These are phyloP conservation scores for Chelon auratus DNA, from an alignment of 2,797 vertebrate species.

Conservation along the genomic window DNA sequence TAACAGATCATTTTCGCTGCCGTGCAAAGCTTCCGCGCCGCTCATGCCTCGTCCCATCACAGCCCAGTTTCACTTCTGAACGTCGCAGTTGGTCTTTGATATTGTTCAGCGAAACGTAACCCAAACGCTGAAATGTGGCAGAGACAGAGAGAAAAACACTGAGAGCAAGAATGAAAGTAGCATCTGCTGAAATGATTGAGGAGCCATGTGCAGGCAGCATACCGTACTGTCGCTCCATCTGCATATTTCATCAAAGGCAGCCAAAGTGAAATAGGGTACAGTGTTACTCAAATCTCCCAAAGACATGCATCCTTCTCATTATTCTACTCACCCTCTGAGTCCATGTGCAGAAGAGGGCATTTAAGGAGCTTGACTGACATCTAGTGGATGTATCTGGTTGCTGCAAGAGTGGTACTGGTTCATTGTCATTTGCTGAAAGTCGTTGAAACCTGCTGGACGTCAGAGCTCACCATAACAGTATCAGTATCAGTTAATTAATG, in stretches of 20 bases:
- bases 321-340: neutral
- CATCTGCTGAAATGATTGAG: conserved; percentile 68
- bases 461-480: conserved; percentile 39
- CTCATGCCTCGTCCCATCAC: conserved; percentile 31
- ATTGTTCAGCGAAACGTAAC: conserved; percentile 32
- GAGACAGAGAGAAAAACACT: conserved; percentile 2
- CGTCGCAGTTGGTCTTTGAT: conserved; percentile 33
- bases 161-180: conserved; percentile 5
- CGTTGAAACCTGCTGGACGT: conserved; percentile 54
- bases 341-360: neutral
- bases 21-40: neutral
- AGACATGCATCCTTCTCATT: conserved; percentile 21
- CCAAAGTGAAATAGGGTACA: conserved; percentile 19
- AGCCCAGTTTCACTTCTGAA: conserved; percentile 38
- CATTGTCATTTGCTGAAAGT: conserved; percentile 35
- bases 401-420: conserved; percentile 34
- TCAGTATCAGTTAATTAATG: conserved; percentile 43
- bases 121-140: conserved; percentile 33
- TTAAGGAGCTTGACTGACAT: conserved; percentile 66
- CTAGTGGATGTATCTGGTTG: conserved; percentile 60
- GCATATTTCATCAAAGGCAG: conserved; percentile 51
- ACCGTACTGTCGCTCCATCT: conserved; percentile 43
- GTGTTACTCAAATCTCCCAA: conserved; percentile 15
- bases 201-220: conserved; percentile 39
- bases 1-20: neutral